Evolutionary conservation across 2,797 vertebrate genomes (phyloP).

Genomic region (Sebastes cheni): DNA sequence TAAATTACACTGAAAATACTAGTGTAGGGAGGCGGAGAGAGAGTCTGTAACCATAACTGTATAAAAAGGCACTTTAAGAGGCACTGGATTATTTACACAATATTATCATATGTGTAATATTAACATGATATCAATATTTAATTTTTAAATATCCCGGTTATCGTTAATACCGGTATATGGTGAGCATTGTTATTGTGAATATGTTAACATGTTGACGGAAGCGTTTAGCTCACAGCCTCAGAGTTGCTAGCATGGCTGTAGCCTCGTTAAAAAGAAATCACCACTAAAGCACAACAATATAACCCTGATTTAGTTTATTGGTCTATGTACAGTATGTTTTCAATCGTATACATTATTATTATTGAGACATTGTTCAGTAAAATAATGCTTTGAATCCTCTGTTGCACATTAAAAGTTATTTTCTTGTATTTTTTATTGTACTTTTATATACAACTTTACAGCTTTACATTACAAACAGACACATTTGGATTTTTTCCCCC

Average conservation of each 20-base stretch:
- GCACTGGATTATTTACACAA: background rate
- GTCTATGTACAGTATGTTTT: conserved; percentile 47
- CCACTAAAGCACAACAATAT: conserved; percentile 30
- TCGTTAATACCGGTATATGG: background rate
- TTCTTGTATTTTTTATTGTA: conserved; percentile 34
- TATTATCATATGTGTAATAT: background rate
- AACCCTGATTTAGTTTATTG: conserved; percentile 72
- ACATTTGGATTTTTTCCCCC: conserved; percentile 14
- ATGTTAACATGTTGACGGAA: no score
- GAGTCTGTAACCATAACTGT: background rate
- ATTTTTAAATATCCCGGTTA: background rate
- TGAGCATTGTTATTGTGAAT: no score
- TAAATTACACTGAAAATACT: background rate
- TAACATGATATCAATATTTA: background rate
- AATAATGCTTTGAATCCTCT: conserved; percentile 50
- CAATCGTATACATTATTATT: background rate
- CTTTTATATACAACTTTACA: conserved; percentile 64
- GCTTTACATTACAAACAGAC: conserved; percentile 56
- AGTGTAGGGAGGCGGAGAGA: background rate
- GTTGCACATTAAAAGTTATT: conserved; percentile 16
- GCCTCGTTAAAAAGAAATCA: conserved; percentile 12
- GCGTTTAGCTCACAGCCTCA: no score
- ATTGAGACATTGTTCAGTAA: conserved; percentile 15
- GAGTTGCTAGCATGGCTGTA: no score
- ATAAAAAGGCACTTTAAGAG: background rate